Conservation (phyloP, 64 coral and sea anemone genomes). For the Stylophora pistillata region DNA sequence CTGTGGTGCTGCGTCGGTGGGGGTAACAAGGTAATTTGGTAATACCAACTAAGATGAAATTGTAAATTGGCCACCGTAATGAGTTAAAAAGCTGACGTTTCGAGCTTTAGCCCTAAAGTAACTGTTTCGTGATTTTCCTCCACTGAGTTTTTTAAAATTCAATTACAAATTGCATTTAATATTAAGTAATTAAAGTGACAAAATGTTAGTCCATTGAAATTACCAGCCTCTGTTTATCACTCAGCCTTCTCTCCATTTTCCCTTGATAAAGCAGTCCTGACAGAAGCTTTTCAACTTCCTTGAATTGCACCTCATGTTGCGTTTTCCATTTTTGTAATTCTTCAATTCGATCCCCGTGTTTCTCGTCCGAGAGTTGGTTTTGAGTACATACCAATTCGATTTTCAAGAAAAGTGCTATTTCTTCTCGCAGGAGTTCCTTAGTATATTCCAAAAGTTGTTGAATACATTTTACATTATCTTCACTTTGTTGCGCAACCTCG, state of each 20-base stretch:
- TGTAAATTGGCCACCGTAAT: no score
- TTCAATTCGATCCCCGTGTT: conserved; percentile 31
- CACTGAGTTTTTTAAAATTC: no score
- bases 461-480: conserved; percentile 48
- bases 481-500: conserved; percentile 57
- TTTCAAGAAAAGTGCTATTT: conserved; percentile 49
- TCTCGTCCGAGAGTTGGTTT: neutral
- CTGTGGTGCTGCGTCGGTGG: no score
- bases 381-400: conserved; percentile 36
- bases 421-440: conserved; percentile 42
- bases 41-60: no score
- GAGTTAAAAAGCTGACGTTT: no score
- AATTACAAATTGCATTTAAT: no score
- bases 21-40: no score
- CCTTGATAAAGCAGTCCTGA: conserved; percentile 43
- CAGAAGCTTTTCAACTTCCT: neutral
- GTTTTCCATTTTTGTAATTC: conserved; percentile 7
- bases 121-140: no score
- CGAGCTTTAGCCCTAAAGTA: no score
- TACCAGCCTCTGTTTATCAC: no score
- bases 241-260: neutral
- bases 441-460: conserved; percentile 36
- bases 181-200: no score
- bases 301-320: neutral
- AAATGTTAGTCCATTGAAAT: no score